phyloP scores from a whole-genome alignment of 1,140 invertebrate genomes.

The Zaprionus vittiger region DNA sequence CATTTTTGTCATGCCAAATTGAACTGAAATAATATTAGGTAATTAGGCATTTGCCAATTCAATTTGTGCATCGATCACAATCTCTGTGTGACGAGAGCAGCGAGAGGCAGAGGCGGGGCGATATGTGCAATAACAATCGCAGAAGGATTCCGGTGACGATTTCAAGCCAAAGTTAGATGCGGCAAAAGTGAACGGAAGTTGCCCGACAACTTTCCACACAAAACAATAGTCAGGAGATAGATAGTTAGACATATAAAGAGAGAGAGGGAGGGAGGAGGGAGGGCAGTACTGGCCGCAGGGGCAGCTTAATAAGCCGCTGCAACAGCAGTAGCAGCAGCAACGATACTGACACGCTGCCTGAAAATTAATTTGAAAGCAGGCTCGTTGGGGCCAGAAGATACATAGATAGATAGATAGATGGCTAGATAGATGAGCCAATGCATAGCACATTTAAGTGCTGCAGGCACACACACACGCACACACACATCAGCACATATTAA shows the following conservation, averaged over 20 bases:
- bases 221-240: background rate
- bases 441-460: constrained; percentile 34
- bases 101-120: background rate
- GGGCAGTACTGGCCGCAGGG: background rate
- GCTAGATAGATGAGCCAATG: constrained; percentile 43
- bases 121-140: constrained; percentile 19
- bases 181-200: constrained; percentile 47
- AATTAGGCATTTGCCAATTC: constrained; percentile 35
- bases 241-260: background rate
- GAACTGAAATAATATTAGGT: constrained; percentile 17
- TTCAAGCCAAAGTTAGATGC: constrained; percentile 16
- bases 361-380: constrained; percentile 76
- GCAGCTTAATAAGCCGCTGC: constrained; percentile 39
- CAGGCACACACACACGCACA: constrained; percentile 36
- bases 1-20: constrained; percentile 8
- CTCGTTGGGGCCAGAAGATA: constrained; percentile 20
- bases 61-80: constrained; percentile 17
- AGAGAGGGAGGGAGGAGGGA: background rate
- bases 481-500: constrained; percentile 57
- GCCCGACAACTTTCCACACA: constrained; percentile 42
- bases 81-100: background rate
- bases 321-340: constrained; percentile 30
- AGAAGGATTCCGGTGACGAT: constrained; percentile 34
- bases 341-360: constrained; percentile 69
- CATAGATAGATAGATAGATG: background rate